Base-by-base conservation (phyloP, 53 echinoderm and acorn worm species). In the Actinopyga echinites region DNA sequence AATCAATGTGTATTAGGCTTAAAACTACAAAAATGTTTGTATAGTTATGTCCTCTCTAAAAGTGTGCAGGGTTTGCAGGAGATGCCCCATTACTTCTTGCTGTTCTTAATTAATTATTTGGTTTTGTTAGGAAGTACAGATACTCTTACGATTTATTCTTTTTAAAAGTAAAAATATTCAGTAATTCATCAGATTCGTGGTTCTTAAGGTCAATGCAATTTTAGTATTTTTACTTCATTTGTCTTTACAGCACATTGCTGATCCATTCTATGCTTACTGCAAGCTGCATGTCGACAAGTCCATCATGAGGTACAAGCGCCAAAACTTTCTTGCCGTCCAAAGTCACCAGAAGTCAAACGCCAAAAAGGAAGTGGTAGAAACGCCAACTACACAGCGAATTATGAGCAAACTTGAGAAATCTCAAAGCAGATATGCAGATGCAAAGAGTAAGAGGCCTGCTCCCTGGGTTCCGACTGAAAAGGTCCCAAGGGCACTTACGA, bases 181-280 rank as follows among this genome's bases (percentile, higher is more conserved):
- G 11, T 55, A 11, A 55, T 0, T 29, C 63, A 62, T 62, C 1
- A 3, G 11, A 62, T 62, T 62, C 17, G 4, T 13, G 13, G 49
- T 49, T 15, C 17, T 4, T 8, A 15, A 49, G 49, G 13, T 49
- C 49, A 15, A 0, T 49, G 15, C 17, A 17, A 15, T 17, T 13
- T 49, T 49, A 15, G 49, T 49, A 49, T 49, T 49, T 49, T 15
- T 10, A 49, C 49, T 49, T 49, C 17, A 49, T 49, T 49, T 3
- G 3, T 63, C 32, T 63, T 8, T 63, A 22, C 85, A 99, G 99
- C 94, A 94, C 81, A 99, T 99, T 36, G 99, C 99, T 1, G 99
- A 99, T 57, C 99, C 99, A 12, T 99, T 99, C 81, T 99, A 99
- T 62, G 94, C 99, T 7, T 99, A 99, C 92, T 99, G 99, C 88